A percentile compares a stretch with the other conserved stretches of the same genome.
These are phyloP conservation scores for Bambusicola thoracicus DNA, from an alignment of 2,113 vertebrate genomes.

Conservation along the genomic window DNA sequence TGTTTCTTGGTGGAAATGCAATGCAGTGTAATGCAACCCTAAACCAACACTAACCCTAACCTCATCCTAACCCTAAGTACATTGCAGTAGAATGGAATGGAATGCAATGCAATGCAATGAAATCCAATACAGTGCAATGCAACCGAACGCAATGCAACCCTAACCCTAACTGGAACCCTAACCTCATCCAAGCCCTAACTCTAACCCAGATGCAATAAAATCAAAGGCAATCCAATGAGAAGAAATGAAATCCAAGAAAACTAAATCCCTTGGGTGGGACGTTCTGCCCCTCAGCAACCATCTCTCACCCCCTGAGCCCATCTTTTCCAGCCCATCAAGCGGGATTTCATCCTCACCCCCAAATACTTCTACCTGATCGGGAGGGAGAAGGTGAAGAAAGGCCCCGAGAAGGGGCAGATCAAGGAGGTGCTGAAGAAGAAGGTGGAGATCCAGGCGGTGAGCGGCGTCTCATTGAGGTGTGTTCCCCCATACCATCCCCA, in stretches of 20 bases:
- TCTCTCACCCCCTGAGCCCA: not conserved
- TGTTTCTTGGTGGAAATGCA: not conserved
- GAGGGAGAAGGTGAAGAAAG: conserved; percentile 94
- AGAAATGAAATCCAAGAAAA: too few relatives aligned
- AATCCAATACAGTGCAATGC: too few relatives aligned
- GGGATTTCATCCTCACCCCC: conserved; percentile 93
- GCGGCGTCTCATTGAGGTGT: conserved; percentile 86
- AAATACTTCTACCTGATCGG: conserved; percentile 95
- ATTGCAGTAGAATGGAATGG: too few relatives aligned
- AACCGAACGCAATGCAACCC: too few relatives aligned
- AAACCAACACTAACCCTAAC: too few relatives aligned
- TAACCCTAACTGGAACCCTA: too few relatives aligned
- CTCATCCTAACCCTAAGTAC: too few relatives aligned
- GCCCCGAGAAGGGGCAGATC: conserved; percentile 94
- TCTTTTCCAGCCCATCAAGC: conserved; percentile 87
- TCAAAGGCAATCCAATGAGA: too few relatives aligned
- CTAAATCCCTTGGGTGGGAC: not conserved
- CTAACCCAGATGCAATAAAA: too few relatives aligned
- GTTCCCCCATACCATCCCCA: not conserved
- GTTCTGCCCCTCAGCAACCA: accelerated
- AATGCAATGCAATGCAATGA: too few relatives aligned
- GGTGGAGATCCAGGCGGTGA: conserved; percentile 86
- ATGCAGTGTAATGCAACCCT: too few relatives aligned
- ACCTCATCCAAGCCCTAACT: too few relatives aligned
- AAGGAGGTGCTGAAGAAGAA: conserved; percentile 95